Evolutionary conservation across 2,888 invertebrate genomes (phyloP).

Genomic region (Cephus runcator): DNA sequence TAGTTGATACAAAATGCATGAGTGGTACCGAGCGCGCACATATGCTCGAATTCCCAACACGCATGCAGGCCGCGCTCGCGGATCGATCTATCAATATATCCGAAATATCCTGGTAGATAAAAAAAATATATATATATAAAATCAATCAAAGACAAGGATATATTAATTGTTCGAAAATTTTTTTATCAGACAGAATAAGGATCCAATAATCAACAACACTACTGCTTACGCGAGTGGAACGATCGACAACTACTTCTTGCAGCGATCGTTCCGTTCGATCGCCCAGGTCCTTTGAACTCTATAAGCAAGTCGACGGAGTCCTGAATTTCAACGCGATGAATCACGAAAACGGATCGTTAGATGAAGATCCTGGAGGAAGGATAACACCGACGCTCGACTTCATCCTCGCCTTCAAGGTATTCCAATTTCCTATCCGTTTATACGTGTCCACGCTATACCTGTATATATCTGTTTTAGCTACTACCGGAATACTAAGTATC

Average conservation of each 20-base stretch:
- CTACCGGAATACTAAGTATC: neutral
- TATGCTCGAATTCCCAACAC: slow-evolving; percentile 40
- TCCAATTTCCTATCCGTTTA: neutral
- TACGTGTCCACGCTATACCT: neutral
- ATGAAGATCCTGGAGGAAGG: neutral
- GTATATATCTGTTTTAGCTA: neutral
- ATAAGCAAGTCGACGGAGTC: neutral
- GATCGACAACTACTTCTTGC: slow-evolving; percentile 45
- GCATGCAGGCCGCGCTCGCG: neutral
- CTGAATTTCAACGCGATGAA: neutral
- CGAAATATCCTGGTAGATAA: neutral
- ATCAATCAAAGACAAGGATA: neutral
- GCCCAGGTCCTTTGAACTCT: slow-evolving; percentile 26
- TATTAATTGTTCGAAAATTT: neutral
- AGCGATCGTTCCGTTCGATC: slow-evolving; percentile 43
- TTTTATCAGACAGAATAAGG: neutral
- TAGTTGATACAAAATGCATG: slow-evolving; percentile 33
- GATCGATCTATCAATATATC: neutral
- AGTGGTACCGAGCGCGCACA: slow-evolving; percentile 32
- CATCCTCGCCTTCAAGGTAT: neutral
- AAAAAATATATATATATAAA: neutral
- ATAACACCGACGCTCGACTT: neutral
- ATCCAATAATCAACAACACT: slow-evolving; percentile 11
- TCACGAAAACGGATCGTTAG: neutral
- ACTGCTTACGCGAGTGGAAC: slow-evolving; percentile 44